Conservation (phyloP, 2,888 invertebrate genomes). For the Chrysotoxum bicinctum region DNA sequence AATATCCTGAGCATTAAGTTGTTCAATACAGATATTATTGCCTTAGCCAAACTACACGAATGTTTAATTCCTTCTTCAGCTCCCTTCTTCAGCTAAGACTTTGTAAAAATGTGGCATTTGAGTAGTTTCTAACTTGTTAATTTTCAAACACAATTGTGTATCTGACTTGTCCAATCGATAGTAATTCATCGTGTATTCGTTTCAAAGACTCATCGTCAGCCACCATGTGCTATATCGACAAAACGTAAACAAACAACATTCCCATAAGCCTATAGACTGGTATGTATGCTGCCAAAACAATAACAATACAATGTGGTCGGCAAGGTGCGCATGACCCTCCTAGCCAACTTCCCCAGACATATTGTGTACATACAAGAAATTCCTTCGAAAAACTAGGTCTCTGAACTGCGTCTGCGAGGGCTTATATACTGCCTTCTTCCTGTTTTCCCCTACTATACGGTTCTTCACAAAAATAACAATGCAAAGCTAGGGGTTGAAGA, state of each 20-base stretch:
- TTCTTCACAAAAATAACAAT: not conserved
- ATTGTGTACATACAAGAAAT: not conserved
- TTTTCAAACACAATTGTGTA: not conserved
- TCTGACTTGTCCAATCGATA: not conserved
- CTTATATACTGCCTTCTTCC: slow-evolving; percentile 14
- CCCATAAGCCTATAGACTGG: not conserved
- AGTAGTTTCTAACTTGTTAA: no score
- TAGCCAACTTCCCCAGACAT: slow-evolving; percentile 41
- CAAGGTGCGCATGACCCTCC: slow-evolving; percentile 47
- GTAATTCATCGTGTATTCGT: not conserved
- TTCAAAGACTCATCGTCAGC: slow-evolving; percentile 2
- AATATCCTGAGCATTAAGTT: no score
- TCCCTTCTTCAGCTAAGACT: no score
- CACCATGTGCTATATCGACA: slow-evolving; percentile 58
- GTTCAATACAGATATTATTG: no score
- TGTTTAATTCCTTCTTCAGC: no score
- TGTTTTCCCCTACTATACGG: slow-evolving; percentile 43
- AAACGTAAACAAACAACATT: slow-evolving; percentile 67
- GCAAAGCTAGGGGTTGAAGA: slow-evolving; percentile 36
- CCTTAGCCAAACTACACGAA: no score
- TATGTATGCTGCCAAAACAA: slow-evolving; percentile 6
- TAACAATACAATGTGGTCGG: slow-evolving; percentile 40
- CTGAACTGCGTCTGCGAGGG: slow-evolving; percentile 70
- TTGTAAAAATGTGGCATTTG: no score
- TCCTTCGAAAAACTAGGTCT: slow-evolving; percentile 62